Base-by-base conservation (phyloP, 2,888 invertebrate genomes). In the Scaptomyza parva region DNA sequence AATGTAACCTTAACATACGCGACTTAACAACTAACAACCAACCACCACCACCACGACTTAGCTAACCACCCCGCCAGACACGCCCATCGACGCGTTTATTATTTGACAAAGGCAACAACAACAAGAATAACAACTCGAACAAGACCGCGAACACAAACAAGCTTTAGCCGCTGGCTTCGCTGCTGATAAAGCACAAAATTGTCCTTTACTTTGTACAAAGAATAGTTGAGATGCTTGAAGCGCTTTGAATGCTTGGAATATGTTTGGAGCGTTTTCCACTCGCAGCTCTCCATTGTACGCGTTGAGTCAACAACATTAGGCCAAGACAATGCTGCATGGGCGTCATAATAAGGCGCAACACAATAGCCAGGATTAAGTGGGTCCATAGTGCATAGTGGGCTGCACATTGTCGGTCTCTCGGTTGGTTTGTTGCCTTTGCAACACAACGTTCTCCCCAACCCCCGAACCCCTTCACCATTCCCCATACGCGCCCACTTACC, bases 331-430 rank as follows among this genome's bases (percentile, higher is more conserved):
- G 78, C 41, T 41, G 45, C 41, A 50, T 43, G 67, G 64, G 69
- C 68, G 68, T 70, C 75, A 81, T 83, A 81, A 86, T 86, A 78
- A 68, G 76, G 77, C 70, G 55, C 77, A 72, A 67, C 17, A 86
- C 84, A 86, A 84, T 84, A 70, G 68, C 71, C 72, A 64, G 85
- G 84, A 84, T 86, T 86, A 86, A 84, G 85, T 86, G 84, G 77
- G 73, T 70, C 70, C 71, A 81, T 52, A 77, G 81, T 78, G 78
- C 82, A 80, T n/a, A n/a, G 60, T 67, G 72, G 47, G 63, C 43
- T 55, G 35, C 5, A 7, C 33, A 33, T 30, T 53, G 70, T 65
- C 54, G 69, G 57, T n/a, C n/a, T n/a, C n/a, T 44, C 47, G 61
- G 68, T 63, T 12, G 17, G 18, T 43, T 58, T 43, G 58, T 43